Conservation (phyloP, 2,113 vertebrate species). For the Cyanistes caeruleus region DNA sequence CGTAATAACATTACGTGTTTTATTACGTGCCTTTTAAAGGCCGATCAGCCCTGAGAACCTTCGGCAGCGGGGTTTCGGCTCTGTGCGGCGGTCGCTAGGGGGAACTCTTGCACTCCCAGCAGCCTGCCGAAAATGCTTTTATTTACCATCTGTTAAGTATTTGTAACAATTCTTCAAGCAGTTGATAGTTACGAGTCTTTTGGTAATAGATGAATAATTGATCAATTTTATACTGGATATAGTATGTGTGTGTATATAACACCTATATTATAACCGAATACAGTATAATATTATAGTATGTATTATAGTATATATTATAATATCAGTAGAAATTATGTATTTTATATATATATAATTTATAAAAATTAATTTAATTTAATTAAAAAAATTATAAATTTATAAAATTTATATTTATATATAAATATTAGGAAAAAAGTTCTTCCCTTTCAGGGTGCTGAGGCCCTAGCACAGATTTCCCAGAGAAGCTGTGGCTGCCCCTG, state of each 20-base stretch:
- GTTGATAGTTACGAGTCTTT: background rate
- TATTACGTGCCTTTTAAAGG: rapidly evolving
- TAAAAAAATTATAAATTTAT: too few species aligned
- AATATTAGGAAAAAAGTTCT: background rate
- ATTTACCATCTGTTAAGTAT: rapidly evolving
- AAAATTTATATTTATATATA: too few species aligned
- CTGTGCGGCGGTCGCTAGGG: background rate
- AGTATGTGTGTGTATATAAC: too few species aligned
- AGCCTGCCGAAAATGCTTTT: rapidly evolving
- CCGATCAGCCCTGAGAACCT: rapidly evolving
- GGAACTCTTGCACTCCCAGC: background rate
- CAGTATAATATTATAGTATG: too few species aligned
- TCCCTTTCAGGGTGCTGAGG: rapidly evolving
- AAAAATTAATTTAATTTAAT: too few species aligned
- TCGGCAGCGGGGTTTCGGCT: rapidly evolving
- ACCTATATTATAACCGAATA: background rate
- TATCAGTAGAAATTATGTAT: too few species aligned
- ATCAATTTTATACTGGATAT: background rate
- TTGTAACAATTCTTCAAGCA: rapidly evolving
- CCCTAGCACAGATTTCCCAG: background rate
- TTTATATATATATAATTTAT: too few species aligned
- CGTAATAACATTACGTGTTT: too few species aligned
- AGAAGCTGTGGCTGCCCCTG: background rate
- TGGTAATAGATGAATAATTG: background rate
- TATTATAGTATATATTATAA: too few species aligned